phyloP scores from a whole-genome alignment of 2,888 invertebrate species.

The Salpingus planirostris region DNA sequence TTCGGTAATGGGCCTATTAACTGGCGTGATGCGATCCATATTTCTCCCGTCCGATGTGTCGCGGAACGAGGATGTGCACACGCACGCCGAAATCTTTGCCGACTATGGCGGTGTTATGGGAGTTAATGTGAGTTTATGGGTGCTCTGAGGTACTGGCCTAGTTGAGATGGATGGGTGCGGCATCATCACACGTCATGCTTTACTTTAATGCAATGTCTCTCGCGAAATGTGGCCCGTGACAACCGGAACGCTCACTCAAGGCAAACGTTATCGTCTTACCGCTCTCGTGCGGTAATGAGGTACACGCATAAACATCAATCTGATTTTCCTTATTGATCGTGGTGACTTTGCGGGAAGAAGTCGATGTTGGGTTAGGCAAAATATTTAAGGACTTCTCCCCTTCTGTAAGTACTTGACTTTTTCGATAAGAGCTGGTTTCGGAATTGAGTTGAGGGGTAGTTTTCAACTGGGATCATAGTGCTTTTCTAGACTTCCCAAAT shows the following conservation, averaged over 20 bases:
- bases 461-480: not conserved
- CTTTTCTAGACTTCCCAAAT: not conserved
- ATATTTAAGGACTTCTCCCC: too few relatives aligned
- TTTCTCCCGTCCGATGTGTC: slow-evolving; percentile 3
- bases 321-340: too few relatives aligned
- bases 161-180: slow-evolving; percentile 25
- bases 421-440: not conserved
- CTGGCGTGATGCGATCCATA: slow-evolving; percentile 11
- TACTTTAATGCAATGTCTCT: slow-evolving; percentile 26
- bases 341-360: too few relatives aligned
- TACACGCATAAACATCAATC: too few relatives aligned
- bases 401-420: too few relatives aligned
- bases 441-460: not conserved
- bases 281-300: too few relatives aligned
- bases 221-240: slow-evolving; percentile 14
- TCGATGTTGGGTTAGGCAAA: too few relatives aligned
- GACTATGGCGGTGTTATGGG: slow-evolving; percentile 19
- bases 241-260: too few relatives aligned
- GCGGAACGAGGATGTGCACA: slow-evolving; percentile 10
- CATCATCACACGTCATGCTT: slow-evolving; percentile 25
- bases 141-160: slow-evolving; percentile 21
- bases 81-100: slow-evolving; percentile 14
- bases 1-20: slow-evolving; percentile 12
- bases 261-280: too few relatives aligned
- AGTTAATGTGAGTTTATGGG: slow-evolving; percentile 31